phyloP scores from a whole-genome alignment of 2,888 invertebrate species.

The Hoplodrina ambigua region DNA sequence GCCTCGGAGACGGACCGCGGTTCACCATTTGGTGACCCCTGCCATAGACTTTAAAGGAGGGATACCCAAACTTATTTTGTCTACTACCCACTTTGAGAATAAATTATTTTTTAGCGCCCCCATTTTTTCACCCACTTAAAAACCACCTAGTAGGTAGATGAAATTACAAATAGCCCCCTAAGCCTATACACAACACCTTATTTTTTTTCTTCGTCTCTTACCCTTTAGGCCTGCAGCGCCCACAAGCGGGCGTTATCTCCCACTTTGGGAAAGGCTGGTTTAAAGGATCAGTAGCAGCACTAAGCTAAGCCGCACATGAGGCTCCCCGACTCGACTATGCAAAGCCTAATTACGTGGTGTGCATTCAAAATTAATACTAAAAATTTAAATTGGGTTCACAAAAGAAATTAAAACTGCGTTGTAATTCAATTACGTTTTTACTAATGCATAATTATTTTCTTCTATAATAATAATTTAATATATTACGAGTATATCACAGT shows the following conservation, averaged over 20 bases:
- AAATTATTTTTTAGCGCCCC: too few species aligned
- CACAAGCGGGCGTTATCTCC: too few species aligned
- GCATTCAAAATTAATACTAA: constrained; percentile 53
- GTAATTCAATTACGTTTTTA: constrained; percentile 77
- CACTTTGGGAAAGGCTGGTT: too few species aligned
- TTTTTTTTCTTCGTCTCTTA: too few species aligned
- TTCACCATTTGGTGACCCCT: neutral
- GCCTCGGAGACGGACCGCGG: too few species aligned
- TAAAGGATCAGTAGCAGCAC: constrained; percentile 19
- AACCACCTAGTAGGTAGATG: too few species aligned
- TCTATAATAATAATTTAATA: constrained; percentile 75
- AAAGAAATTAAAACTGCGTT: constrained; percentile 65
- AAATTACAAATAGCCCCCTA: too few species aligned
- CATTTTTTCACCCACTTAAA: too few species aligned
- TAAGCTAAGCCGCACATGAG: constrained; percentile 20
- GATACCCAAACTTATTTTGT: too few species aligned
- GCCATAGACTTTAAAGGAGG: constrained; percentile 16
- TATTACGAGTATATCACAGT: constrained; percentile 89
- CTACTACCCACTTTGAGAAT: too few species aligned
- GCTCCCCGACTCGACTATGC: constrained; percentile 10
- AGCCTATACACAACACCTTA: too few species aligned
- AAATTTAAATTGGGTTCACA: constrained; percentile 44
- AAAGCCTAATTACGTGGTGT: constrained; percentile 47
- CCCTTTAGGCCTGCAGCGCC: too few species aligned
- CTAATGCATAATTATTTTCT: constrained; percentile 82